A percentile compares a stretch with the other conserved stretches of the same genome.
Conservation (phyloP, 2,113 vertebrate species). For the Bombycilla garrulus region DNA sequence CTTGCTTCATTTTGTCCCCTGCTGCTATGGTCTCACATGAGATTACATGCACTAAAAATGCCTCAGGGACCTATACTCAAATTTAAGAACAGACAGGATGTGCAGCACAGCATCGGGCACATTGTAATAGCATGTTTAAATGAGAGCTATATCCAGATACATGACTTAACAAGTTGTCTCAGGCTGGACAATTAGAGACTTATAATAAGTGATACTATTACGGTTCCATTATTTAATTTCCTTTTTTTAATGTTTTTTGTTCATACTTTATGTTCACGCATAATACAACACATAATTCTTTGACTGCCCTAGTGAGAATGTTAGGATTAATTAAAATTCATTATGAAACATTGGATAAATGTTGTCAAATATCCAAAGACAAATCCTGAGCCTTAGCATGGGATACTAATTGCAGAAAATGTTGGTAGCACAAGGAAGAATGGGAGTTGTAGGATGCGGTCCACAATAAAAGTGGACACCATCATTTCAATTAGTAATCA, state of each 20-base stretch:
- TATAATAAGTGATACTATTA: background rate
- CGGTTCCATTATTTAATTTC: background rate
- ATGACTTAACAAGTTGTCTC: background rate
- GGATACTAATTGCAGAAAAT: background rate
- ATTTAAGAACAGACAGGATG: constrained; percentile 12
- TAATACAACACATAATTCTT: background rate
- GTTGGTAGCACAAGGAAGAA: background rate
- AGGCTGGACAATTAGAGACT: background rate
- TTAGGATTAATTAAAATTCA: background rate
- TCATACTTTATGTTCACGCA: background rate
- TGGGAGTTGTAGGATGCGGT: background rate
- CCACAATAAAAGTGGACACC: background rate
- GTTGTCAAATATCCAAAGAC: background rate
- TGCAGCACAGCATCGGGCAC: background rate
- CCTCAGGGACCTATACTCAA: background rate
- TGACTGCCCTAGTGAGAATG: background rate
- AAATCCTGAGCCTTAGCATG: background rate
- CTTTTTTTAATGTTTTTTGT: background rate
- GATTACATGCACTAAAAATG: background rate
- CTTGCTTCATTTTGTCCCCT: constrained; percentile 11
- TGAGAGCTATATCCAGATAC: background rate
- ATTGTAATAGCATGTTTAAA: background rate
- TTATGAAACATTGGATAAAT: background rate
- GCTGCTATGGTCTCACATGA: background rate
- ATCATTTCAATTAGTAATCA: background rate